Base-by-base conservation (phyloP, 2,113 vertebrate genomes). In the Xenopus borealis region DNA sequence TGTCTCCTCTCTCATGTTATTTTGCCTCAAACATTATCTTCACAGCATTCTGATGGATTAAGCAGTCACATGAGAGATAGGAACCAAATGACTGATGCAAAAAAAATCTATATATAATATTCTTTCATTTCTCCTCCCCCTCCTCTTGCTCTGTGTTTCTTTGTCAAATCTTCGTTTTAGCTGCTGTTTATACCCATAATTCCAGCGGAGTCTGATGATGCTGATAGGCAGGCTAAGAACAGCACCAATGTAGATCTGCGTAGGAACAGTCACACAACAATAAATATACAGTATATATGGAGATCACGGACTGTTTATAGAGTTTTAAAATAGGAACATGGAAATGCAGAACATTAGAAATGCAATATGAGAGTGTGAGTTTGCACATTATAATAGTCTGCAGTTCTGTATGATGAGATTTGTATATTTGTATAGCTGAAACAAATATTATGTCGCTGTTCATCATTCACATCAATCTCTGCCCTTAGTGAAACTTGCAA, bases 1-100 rank as follows among this genome's bases (percentile, higher is more conserved):
- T 99, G 98, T 98, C 97, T 97, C 96, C 95, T 97, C 96, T 99
- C 96, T 99, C 96, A 97, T 99, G 97, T 98, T 98, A 99, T 99
- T 98, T 99, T 91, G 93, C 95, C 97, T 95, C 98, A 98, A 99
- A 99, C 97, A 99, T 98, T 99, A 99, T 99, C 97, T 98, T 95
- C 94, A 95, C 94, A 96, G 96, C 97, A 99, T 98, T 99, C 96
- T 97, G 96, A 99, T 98, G 97, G 97, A 99, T 99, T 99, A 98
- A 98, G 96, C 96, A 99, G 96, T 98, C 97, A 98, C 98, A 95
- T 94, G 95, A 94, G 93, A 99, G 97, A 99, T 99, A 97, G 95
- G 95, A 95, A 92, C 90, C 91, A 98, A 97, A 97, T 98, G 95
- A 98, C 96, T 97, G 94, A 96, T 94, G 96, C 93, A 95, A 95